Evolutionary conservation across 2,888 invertebrate genomes (phyloP), one percentile per base, ranked within the genome.

Genomic region (Limnephilus marmoratus): DNA sequence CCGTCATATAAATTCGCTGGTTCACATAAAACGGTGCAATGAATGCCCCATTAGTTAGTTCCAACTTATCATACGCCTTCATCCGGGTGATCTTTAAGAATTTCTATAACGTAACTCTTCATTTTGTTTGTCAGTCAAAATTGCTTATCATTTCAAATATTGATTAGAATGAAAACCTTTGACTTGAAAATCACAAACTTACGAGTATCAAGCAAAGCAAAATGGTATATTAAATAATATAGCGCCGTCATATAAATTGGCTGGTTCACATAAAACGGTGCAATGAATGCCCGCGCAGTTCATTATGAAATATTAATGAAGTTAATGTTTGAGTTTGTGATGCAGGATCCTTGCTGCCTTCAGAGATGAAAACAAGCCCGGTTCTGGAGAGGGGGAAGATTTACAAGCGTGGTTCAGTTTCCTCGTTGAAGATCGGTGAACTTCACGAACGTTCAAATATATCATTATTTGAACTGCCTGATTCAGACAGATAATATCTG

Each of bases 281-380:
- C 18, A 82, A 31, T 34, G 34, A 82, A 82, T 82, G 68, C 68
- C n/a, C n/a, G 29, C 86, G 41, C 45, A 11, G 41, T 49, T 86
- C 86, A 86, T 86, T 86, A 86, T 86, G 86, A 45, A 86, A 86
- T 86, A 86, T 86, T 86, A 86, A 86, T 86, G 86, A 86, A 86
- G 86, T 86, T 86, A 41, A 86, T 45, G 86, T 49, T 83, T 83
- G 68, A 88, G 53, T 68, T 88, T 88, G 31, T 80, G 88, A 68
- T 68, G 53, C 53, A 13, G 53, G 53, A 53, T 53, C 24, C 88
- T 80, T 18, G 37, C 88, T 80, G 80, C 68, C 86, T 87, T 86
- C 49, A 86, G 53, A 29, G 53, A 53, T 37, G 86, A 31, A 87
- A 87, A 87, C 53, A 87, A 7, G 37, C 31, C 34, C 9, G 83